These are phyloP conservation scores for Euproctis similis DNA, from an alignment of 2,888 invertebrate species.

Conservation along the genomic window DNA sequence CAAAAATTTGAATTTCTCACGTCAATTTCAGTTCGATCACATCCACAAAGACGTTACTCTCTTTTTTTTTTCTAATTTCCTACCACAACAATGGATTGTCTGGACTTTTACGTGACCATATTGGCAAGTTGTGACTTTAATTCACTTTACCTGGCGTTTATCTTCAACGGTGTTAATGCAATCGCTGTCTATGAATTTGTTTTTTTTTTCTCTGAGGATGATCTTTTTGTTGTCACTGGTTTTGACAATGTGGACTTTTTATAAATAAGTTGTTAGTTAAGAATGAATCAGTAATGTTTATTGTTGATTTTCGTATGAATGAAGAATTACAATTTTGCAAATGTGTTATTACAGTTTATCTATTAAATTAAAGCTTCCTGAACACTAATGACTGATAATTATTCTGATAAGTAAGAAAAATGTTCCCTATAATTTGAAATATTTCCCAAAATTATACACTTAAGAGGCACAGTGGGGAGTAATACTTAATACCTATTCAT, in stretches of 20 bases:
- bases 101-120: slow-evolving; percentile 41
- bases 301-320: too few relatives aligned
- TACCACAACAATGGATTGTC: slow-evolving; percentile 16
- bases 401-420: too few relatives aligned
- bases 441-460: too few relatives aligned
- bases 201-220: slow-evolving; percentile 10
- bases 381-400: too few relatives aligned
- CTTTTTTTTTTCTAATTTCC: too few relatives aligned
- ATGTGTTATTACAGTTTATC: too few relatives aligned
- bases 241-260: slow-evolving; percentile 5
- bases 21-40: slow-evolving; percentile 57
- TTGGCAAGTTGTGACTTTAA: slow-evolving; percentile 30
- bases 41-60: slow-evolving; percentile 19
- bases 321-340: too few relatives aligned
- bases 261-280: background rate
- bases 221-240: slow-evolving; percentile 5
- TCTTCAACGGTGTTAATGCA: slow-evolving; percentile 18
- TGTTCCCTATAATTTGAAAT: too few relatives aligned
- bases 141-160: slow-evolving; percentile 25
- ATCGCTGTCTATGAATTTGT: slow-evolving; percentile 29
- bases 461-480: too few relatives aligned
- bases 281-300: too few relatives aligned
- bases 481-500: too few relatives aligned
- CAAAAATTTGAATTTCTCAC: slow-evolving; percentile 36
- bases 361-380: too few relatives aligned